Base-by-base conservation (phyloP, 2,797 vertebrate genomes). In the Oreonectes daqikongensis region DNA sequence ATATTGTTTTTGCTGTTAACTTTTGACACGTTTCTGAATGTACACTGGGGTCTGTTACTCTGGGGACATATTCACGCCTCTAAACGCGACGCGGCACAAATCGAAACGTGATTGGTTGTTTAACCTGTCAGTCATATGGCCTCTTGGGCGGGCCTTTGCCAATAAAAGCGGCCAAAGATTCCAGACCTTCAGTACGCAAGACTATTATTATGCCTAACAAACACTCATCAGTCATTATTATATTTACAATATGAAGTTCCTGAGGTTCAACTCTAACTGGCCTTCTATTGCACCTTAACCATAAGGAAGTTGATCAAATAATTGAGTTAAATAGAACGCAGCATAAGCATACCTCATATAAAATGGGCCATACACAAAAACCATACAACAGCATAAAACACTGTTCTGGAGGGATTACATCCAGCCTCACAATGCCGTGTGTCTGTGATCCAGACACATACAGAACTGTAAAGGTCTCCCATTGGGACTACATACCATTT, bases 351-450 rank as follows among this genome's bases (percentile, higher is more conserved):
- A 12, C 18, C 57, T 17, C 17, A 48, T 40, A 32, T 30, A 61
- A 67, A 79, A 55, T 11, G 17, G 44, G 55, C 65, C 68, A 52
- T n/a, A 74, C 9, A 24, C 40, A 65, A 52, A 71, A 57, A 46
- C 42, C 38, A 48, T 66, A 55, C 59, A 50, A 74, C 46, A 65
- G 32, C 52, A 11, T 59, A 65, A 65, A 12, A 20, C 15, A 38
- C 30, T 59, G 30, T 50, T 59, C 42, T 64, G 38, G 40, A 18
- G 30, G 28, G 65, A 63, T 79, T 55, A 75, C 15, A 12, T 35
- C 38, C 66, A 38, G 22, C 46, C 24, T 12, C 42, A 61, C 32
- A 44, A 40, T 67, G 46, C 26, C 5, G 18, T 65, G 66, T 70
- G 20, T 46, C 48, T 46, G 35, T 79, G 65, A 75, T 69, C 35